Evolutionary conservation across 2,797 vertebrate genomes (phyloP).

Genomic region (Columba guinea): DNA sequence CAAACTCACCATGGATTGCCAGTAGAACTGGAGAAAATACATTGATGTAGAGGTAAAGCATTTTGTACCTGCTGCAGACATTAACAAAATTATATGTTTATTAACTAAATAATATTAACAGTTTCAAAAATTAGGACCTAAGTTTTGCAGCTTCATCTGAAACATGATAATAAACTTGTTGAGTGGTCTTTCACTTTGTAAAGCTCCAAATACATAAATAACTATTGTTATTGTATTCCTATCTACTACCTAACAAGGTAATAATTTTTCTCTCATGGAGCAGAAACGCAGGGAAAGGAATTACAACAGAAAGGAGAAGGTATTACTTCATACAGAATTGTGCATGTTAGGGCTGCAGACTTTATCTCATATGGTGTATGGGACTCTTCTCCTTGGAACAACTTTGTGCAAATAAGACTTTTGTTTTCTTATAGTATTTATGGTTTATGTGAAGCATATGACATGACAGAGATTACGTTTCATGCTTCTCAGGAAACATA

Average conservation of each 20-base stretch:
- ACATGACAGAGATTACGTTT: neutral
- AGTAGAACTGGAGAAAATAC: neutral
- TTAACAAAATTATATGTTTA: neutral
- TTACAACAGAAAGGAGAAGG: neutral
- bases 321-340: neutral
- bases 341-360: neutral
- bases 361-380: neutral
- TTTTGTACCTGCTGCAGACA: neutral
- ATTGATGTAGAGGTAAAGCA: neutral
- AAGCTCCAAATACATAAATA: neutral
- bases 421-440: neutral
- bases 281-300: neutral
- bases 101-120: neutral
- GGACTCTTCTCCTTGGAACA: neutral
- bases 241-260: neutral
- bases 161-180: neutral
- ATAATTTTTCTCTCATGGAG: neutral
- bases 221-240: neutral
- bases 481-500: neutral
- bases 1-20: neutral
- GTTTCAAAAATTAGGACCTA: neutral
- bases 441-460: neutral
- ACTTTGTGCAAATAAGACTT: neutral
- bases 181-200: neutral
- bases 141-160: neutral